A percentile compares a stretch with the other conserved stretches of the same genome.
phyloP scores from a whole-genome alignment of 2,113 vertebrate genomes.

The Eidolon helvum region DNA sequence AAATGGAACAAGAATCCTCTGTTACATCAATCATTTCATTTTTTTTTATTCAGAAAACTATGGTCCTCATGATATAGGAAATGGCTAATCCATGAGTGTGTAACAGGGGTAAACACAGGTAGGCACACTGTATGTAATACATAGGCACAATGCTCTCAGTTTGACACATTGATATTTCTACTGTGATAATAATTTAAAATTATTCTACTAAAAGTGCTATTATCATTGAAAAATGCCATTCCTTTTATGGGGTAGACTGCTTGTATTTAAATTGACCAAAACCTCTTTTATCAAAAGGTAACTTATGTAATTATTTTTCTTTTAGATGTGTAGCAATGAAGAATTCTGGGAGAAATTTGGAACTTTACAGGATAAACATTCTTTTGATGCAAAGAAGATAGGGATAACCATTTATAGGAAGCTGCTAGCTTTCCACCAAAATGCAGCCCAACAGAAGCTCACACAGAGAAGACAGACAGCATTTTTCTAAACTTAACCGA shows the following conservation, averaged over 20 bases:
- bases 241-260: neutral
- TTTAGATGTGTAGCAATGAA: slow-evolving; percentile 66
- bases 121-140: neutral
- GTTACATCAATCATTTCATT: neutral
- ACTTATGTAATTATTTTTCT: slow-evolving; percentile 40
- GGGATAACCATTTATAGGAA: slow-evolving; percentile 39
- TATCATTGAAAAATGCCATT: neutral
- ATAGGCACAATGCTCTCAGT: neutral
- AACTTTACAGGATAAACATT: slow-evolving; percentile 38
- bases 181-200: neutral
- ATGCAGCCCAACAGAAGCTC: neutral
- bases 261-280: neutral
- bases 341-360: slow-evolving; percentile 65
- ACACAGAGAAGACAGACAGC: slow-evolving; percentile 52
- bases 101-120: neutral
- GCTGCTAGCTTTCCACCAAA: slow-evolving; percentile 44
- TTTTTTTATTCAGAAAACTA: neutral
- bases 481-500: slow-evolving; percentile 56
- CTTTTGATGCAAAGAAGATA: neutral
- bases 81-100: neutral
- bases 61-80: neutral
- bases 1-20: neutral
- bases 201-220: neutral
- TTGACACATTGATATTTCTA: neutral
- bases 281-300: neutral